These are phyloP conservation scores for Drosophila sordidula DNA, from an alignment of 2,888 invertebrate genomes.

Conservation along the genomic window DNA sequence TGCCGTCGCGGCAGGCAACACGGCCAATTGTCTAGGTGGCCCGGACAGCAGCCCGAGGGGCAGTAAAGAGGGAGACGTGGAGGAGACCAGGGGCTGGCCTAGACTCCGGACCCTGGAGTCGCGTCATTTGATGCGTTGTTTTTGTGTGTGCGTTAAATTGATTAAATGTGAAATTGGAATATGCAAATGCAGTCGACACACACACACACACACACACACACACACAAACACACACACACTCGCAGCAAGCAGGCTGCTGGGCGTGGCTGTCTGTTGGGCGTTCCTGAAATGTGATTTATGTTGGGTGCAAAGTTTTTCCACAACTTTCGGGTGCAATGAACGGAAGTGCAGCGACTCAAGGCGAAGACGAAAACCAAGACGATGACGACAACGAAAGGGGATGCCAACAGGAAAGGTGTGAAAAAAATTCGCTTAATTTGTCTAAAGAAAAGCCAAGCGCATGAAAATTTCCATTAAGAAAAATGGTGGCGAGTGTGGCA, in stretches of 20 bases:
- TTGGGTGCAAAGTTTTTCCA: constrained; percentile 73
- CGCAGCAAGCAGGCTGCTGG: constrained; percentile 28
- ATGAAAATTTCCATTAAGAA: constrained; percentile 70
- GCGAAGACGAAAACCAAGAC: constrained; percentile 37
- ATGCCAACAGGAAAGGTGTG: constrained; percentile 48
- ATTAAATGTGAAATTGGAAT: constrained; percentile 77
- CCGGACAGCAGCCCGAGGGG: constrained; percentile 17
- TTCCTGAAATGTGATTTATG: constrained; percentile 70
- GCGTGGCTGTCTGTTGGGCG: constrained; percentile 56
- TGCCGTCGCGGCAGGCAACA: constrained; percentile 47
- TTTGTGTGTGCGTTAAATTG: constrained; percentile 60
- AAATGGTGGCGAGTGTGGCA: constrained; percentile 70
- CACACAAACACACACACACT: constrained; percentile 16
- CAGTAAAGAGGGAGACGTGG: background rate
- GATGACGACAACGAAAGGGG: constrained; percentile 56
- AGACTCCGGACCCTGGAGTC: constrained; percentile 18
- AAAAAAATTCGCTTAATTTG: constrained; percentile 74
- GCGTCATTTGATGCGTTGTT: constrained; percentile 41
- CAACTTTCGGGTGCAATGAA: constrained; percentile 75
- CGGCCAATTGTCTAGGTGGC: constrained; percentile 40
- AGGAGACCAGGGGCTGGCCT: background rate
- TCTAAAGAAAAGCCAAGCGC: constrained; percentile 71
- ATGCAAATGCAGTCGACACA: constrained; percentile 63
- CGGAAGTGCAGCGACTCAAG: constrained; percentile 68
- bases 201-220: constrained; percentile 22